Percentiles rank a stretch among this genome's conserved stretches.
Evolutionary conservation across 2,113 vertebrate genomes (phyloP).

Genomic region (Sapayoa aenigma): DNA sequence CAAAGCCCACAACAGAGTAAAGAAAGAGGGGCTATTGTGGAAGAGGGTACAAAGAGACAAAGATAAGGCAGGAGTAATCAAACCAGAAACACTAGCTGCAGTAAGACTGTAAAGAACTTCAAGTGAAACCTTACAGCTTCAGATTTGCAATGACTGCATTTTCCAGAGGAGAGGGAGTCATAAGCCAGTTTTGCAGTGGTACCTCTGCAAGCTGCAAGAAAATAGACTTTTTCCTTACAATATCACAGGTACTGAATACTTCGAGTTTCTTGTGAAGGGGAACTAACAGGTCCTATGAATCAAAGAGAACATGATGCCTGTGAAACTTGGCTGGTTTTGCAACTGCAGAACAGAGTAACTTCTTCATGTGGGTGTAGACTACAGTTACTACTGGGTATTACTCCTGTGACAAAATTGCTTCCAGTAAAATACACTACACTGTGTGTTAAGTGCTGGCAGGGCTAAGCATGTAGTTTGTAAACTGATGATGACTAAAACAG

Average conservation of each 20-base stretch:
- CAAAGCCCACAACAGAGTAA: neutral
- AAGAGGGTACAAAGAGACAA: neutral
- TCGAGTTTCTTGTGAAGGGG: neutral
- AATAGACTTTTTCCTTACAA: neutral
- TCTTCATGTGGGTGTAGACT: neutral
- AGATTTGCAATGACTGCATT: neutral
- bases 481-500: slow-evolving; percentile 1
- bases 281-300: neutral
- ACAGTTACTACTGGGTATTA: neutral
- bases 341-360: neutral
- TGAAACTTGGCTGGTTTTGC: neutral
- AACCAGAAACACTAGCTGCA: neutral
- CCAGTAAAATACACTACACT: neutral
- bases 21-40: neutral
- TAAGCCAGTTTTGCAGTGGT: neutral
- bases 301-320: neutral
- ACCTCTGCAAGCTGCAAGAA: neutral
- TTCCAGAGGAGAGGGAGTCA: neutral
- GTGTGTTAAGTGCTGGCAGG: neutral
- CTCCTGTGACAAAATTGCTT: neutral
- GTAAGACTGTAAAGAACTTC: neutral
- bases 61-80: slow-evolving; percentile 26
- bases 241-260: neutral
- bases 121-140: neutral
- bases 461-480: neutral